Conservation (phyloP, 2,113 vertebrate genomes). For the Lepus americanus region DNA sequence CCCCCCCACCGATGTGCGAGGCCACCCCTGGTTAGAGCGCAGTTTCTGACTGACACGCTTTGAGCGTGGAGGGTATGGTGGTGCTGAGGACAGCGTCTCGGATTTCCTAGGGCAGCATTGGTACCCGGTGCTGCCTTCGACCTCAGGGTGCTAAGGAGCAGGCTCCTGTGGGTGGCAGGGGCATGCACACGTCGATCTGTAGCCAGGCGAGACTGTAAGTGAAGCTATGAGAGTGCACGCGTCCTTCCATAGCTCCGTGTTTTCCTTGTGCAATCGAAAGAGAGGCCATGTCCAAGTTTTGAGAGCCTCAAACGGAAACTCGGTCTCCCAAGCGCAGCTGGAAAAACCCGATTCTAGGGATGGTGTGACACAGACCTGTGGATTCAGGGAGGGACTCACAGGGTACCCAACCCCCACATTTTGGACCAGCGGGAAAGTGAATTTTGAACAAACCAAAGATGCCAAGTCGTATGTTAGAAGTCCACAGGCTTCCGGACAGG, state of each 20-base stretch:
- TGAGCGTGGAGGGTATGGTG: not conserved
- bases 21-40: not conserved
- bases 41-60: not conserved
- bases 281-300: not conserved
- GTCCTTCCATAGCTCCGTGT: not conserved
- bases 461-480: not conserved
- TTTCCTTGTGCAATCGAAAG: not conserved
- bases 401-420: not conserved
- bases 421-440: not conserved
- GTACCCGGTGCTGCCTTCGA: not conserved
- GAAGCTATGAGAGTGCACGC: not conserved
- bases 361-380: not conserved
- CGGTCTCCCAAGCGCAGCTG: not conserved
- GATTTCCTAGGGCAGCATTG: not conserved
- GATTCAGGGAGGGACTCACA: not conserved
- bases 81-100: not conserved
- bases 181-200: fast-evolving
- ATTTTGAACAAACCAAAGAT: not conserved
- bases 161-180: not conserved
- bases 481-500: not conserved
- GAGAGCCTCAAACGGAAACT: not conserved
- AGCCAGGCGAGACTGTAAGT: not conserved
- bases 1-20: not conserved
- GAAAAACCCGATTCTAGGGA: not conserved
- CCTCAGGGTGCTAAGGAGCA: not conserved